phyloP scores from a whole-genome alignment of 1,140 invertebrate species.

The Thereuonema tuberculata region DNA sequence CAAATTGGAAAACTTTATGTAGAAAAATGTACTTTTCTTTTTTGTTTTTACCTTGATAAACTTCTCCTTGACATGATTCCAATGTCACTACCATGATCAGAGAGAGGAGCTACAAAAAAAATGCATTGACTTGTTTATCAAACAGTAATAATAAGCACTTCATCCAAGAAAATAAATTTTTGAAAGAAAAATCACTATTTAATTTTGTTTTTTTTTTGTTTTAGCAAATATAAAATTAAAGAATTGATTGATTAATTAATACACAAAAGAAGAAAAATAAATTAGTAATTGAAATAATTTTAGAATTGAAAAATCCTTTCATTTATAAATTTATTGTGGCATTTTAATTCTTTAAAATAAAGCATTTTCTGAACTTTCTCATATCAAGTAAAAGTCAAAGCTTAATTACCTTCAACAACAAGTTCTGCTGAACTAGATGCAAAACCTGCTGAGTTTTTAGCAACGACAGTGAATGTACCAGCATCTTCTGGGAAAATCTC shows the following conservation, averaged over 20 bases:
- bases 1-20: too few relatives aligned
- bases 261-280: too few relatives aligned
- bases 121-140: background rate
- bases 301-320: too few relatives aligned
- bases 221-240: too few relatives aligned
- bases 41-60: constrained; percentile 52
- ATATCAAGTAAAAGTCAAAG: too few relatives aligned
- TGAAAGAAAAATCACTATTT: constrained; percentile 3
- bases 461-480: constrained; percentile 88
- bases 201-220: background rate
- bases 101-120: constrained; percentile 44
- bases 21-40: too few relatives aligned
- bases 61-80: constrained; percentile 57
- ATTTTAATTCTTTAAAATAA: too few relatives aligned
- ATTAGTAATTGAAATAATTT: too few relatives aligned
- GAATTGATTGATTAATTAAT: too few relatives aligned
- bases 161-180: background rate
- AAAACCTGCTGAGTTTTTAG: constrained; percentile 87
- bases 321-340: too few relatives aligned
- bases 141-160: background rate
- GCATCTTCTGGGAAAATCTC: constrained; percentile 96
- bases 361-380: background rate
- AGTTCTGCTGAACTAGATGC: constrained; percentile 82
- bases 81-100: constrained; percentile 76
- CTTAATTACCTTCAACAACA: constrained; percentile 54